Conservation (phyloP, 2,888 invertebrate genomes). For the Plagiodera versicolora region DNA sequence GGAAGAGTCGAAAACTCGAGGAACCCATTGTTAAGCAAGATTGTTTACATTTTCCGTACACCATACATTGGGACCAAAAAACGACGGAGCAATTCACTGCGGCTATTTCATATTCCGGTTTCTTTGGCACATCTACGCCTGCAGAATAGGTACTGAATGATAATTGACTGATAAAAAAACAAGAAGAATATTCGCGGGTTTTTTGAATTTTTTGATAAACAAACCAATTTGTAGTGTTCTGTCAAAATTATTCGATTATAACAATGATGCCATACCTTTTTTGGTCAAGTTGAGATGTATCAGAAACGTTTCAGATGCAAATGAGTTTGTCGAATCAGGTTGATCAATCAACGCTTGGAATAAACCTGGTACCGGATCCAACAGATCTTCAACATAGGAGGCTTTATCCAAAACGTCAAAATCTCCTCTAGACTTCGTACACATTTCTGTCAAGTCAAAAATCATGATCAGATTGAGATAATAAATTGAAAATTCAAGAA, state of each 20-base stretch:
- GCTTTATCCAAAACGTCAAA: slow-evolving; percentile 63
- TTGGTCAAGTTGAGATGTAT: neutral
- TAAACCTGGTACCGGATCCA: slow-evolving; percentile 80
- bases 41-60: slow-evolving; percentile 82
- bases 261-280: neutral
- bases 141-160: neutral
- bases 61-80: slow-evolving; percentile 87
- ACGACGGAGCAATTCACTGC: slow-evolving; percentile 91
- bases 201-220: too few species aligned
- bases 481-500: too few species aligned
- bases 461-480: neutral
- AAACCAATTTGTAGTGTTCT: too few species aligned
- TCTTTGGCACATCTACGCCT: slow-evolving; percentile 46
- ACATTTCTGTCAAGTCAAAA: slow-evolving; percentile 71
- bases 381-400: slow-evolving; percentile 84
- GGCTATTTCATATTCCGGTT: slow-evolving; percentile 65
- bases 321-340: slow-evolving; percentile 73
- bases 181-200: too few species aligned
- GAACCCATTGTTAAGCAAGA: slow-evolving; percentile 84
- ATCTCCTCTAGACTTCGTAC: slow-evolving; percentile 68
- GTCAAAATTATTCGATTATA: neutral
- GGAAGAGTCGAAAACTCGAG: slow-evolving; percentile 87
- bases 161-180: too few species aligned
- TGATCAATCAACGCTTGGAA: slow-evolving; percentile 82
- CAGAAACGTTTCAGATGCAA: slow-evolving; percentile 54